Percentiles rank a stretch among this genome's conserved stretches.
phyloP scores from a whole-genome alignment of 2,113 vertebrate genomes.

The Muntiacus muntjak region DNA sequence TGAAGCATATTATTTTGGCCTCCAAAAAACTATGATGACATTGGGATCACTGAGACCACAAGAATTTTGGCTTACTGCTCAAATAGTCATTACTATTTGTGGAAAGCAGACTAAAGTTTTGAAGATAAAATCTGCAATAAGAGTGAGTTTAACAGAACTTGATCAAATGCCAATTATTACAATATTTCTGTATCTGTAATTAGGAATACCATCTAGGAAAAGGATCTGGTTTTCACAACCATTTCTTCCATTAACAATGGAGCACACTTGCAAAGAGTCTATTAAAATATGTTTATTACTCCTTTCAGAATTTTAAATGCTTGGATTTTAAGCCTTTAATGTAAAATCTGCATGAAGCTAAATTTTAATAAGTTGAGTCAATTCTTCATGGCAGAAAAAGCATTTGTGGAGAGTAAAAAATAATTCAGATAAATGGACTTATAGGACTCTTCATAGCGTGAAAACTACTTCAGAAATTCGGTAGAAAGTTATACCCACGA shows the following conservation, averaged over 20 bases:
- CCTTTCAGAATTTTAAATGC: not conserved
- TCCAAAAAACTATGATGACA: not conserved
- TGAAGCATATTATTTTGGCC: not conserved
- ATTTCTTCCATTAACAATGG: not conserved
- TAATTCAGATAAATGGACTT: not conserved
- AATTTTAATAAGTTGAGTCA: not conserved
- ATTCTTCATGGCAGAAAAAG: not conserved
- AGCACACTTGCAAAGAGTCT: not conserved
- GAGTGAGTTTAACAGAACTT: not conserved
- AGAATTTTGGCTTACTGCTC: not conserved
- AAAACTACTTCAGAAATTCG: not conserved
- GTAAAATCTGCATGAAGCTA: not conserved
- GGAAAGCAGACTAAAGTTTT: not conserved
- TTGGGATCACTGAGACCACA: not conserved
- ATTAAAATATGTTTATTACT: not conserved
- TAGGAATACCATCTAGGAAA: not conserved
- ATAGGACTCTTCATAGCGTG: not conserved
- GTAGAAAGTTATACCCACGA: not conserved
- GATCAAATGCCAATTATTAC: not conserved
- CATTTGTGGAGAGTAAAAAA: slow-evolving; percentile 4
- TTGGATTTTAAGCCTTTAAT: not conserved
- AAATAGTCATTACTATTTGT: not conserved
- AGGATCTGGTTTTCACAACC: not conserved
- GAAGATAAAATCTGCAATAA: not conserved
- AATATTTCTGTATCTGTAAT: not conserved